phyloP scores from a whole-genome alignment of 2,113 vertebrate genomes.

The Hippocampus guttulatus region DNA sequence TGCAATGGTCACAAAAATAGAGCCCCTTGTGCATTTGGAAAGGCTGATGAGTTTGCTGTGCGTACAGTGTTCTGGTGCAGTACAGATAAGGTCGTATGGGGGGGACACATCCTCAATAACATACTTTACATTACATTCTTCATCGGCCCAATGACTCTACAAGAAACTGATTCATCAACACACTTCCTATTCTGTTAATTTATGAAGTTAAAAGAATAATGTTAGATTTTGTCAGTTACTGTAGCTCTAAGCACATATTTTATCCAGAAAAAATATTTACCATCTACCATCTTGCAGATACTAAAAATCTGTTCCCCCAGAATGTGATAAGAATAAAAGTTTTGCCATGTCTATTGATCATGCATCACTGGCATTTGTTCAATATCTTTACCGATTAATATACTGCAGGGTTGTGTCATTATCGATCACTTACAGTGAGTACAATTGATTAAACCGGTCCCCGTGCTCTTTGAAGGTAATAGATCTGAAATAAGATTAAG shows the following conservation, averaged over 20 bases:
- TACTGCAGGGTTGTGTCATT: conserved; percentile 15
- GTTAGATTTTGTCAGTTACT: conserved; percentile 8
- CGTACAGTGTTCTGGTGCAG: conserved; percentile 20
- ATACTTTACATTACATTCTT: conserved; percentile 23
- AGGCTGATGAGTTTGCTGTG: conserved; percentile 26
- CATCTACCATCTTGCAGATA: not conserved
- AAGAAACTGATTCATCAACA: conserved; percentile 22
- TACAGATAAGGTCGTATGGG: conserved; percentile 19
- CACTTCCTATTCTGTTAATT: not conserved
- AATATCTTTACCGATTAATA: conserved; percentile 17
- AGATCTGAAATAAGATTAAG: conserved; percentile 18
- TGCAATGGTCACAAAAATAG: too few species aligned
- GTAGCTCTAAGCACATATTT: not conserved
- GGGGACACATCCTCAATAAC: conserved; percentile 26
- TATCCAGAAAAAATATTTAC: not conserved
- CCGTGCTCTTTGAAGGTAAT: conserved; percentile 7
- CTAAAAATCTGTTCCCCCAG: not conserved
- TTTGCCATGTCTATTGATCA: conserved; percentile 11
- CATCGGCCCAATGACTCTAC: not conserved
- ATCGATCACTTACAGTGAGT: conserved; percentile 3
- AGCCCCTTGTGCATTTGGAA: not conserved
- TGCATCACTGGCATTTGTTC: conserved; percentile 16
- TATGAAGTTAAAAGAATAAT: conserved; percentile 17
- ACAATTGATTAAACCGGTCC: conserved; percentile 5
- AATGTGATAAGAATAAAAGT: conserved; percentile 27